Evolutionary conservation across 2,797 vertebrate species (phyloP), one percentile per base, ranked within the genome.

Genomic region (Myripristis jacobus): DNA sequence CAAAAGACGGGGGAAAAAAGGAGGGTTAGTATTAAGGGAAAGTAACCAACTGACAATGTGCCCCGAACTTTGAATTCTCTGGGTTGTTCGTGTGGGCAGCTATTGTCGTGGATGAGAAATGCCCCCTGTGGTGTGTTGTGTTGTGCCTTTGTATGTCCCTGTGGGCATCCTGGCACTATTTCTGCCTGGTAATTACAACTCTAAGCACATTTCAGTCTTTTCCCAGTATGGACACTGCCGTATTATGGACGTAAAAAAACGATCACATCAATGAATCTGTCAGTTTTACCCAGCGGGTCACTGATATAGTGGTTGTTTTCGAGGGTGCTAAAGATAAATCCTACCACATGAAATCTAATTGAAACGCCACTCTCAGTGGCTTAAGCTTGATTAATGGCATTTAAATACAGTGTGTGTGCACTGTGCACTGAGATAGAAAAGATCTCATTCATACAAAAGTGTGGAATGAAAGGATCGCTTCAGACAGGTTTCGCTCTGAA

Each of bases 131-230:
- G 80, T 8, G 71, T 70, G 53, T 51, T 75, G 66, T 21, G 52
- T 73, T 76, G 66, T 60, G 74, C 72, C 77, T 79, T 84, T 87
- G 64, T 82, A 21, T 16, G 47, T 79, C 83, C 87, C 80, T 54
- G 65, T 69, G 73, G 75, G 76, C 74, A 75, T 70, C 65, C 68
- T 81, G 72, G 60, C 74, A 82, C 70, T 64, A 70, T 57, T 52
- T 73, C 76, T 68, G 36, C 76, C 84, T 58, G 58, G 69, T 76
- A 82, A 81, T 79, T 67, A 57, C 53, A 22, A 36, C 43, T 56
- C 78, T 47, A 56, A 60, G 47, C 75, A 79, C 82, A 85, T 82
- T 86, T 81, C 70, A 59, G 31, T 9, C 38, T 59, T 62, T 43
- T 66, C 50, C 16, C 16, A 74, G 51, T 66, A 66, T 21, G 44